Percentiles rank a stretch among this genome's conserved stretches.
phyloP scores from a whole-genome alignment of 2,113 vertebrate species.

The Pycnonotus jocosus region DNA sequence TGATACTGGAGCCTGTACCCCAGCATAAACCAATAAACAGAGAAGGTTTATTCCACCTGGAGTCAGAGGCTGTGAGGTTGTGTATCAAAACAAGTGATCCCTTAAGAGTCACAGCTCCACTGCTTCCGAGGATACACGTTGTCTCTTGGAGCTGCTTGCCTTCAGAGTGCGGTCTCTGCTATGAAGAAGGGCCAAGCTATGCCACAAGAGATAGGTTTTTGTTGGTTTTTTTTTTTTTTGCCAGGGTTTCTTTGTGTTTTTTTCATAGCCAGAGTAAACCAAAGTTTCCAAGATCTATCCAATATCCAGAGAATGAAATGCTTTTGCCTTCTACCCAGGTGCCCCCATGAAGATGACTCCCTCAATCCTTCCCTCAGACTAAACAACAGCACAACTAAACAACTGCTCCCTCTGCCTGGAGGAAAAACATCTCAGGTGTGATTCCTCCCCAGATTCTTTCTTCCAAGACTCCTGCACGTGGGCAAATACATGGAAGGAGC shows the following conservation, averaged over 20 bases:
- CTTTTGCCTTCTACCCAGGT: background rate
- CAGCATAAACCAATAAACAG: background rate
- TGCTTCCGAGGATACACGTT: background rate
- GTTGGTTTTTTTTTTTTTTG: background rate
- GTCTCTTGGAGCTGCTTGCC: background rate
- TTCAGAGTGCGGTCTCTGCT: background rate
- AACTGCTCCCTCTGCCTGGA: background rate
- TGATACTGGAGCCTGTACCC: background rate
- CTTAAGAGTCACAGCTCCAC: background rate
- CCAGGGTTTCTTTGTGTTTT: background rate
- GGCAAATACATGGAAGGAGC: background rate
- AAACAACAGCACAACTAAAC: background rate
- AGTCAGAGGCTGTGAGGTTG: background rate
- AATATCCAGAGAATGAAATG: background rate
- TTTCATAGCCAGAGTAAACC: background rate
- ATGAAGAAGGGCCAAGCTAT: background rate
- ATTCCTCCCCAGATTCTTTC: background rate
- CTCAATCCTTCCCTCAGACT: background rate
- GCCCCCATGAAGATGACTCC: rapidly evolving
- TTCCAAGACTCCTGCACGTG: background rate
- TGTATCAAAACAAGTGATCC: background rate
- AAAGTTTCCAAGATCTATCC: background rate
- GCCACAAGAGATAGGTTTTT: background rate
- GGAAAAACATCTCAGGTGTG: background rate
- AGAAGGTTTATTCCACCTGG: background rate